Evolutionary conservation across 1,140 invertebrate genomes (phyloP), one percentile per base, ranked within the genome.

Genomic region (Coenobita brevimanus): DNA sequence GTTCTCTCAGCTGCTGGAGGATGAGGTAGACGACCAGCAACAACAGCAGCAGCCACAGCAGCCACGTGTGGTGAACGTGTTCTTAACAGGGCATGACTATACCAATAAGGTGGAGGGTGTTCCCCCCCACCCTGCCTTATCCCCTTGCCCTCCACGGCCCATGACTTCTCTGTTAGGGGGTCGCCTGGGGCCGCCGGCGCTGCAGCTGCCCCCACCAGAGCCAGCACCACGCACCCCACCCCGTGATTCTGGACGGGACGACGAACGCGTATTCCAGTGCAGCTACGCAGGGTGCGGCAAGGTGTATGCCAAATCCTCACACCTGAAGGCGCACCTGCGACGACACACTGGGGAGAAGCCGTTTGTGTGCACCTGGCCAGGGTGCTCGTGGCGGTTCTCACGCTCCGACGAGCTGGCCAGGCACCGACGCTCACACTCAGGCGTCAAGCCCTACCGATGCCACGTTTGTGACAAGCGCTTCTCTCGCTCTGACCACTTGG

Each of bases 291-390:
- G 93, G 17, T 95, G 95, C 91, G 93, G 92, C 4, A 95, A 95
- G 91, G 94, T 95, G 0, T 99, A 99, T 91, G 97, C 97, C 80
- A 99, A 99, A 92, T 96, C 96, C 24, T 98, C 97, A 10, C 89
- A 99, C 92, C 94, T 99, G 30, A 98, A 98, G 91, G 97, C 98
- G 1, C 98, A 99, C 92, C 92, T 98, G 73, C 94, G 98, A 1
- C 94, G 98, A 15, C 98, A 99, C 92, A 97, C 97, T 0, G 98
- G 98, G 0, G 97, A 99, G 92, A 99, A 99, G 92, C 98, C 98
- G 0, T 99, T 99, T 91, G 93, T 92, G 2, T 98, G 97, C 92
- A 96, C 95, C 69, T 99, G 98, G 98, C 93, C 95, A 1, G 96
- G 96, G n/a, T 99, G 98, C 92, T 95, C 94, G 10, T 99, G 98